Evolutionary conservation across 2,797 vertebrate species (phyloP).

Genomic region (Cirrhinus molitorella): DNA sequence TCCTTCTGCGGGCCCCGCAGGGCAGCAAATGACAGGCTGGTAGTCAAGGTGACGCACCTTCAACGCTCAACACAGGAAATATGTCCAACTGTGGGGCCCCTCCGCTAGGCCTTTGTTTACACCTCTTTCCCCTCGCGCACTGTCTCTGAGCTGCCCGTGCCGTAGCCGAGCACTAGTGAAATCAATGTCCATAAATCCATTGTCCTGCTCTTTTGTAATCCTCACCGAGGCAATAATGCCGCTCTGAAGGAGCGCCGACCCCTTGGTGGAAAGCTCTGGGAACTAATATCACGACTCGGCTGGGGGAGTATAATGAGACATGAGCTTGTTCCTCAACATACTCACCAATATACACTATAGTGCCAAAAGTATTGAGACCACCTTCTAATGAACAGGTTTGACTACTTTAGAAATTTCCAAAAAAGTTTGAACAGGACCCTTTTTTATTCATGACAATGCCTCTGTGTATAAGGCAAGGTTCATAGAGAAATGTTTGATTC

Average conservation of each 20-base stretch:
- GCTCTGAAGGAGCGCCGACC: conserved; percentile 45
- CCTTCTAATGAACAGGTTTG: no score
- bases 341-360: not conserved
- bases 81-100: conserved; percentile 52
- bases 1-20: conserved; percentile 29
- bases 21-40: conserved; percentile 55
- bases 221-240: conserved; percentile 56
- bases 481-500: no score
- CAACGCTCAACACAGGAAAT: conserved; percentile 50
- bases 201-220: conserved; percentile 62
- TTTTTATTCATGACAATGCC: no score
- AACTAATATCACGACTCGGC: conserved; percentile 39
- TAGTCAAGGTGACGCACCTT: conserved; percentile 61
- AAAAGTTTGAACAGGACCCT: no score
- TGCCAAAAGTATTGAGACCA: no score
- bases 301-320: conserved; percentile 9
- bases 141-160: conserved; percentile 31
- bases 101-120: conserved; percentile 59
- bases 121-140: conserved; percentile 21
- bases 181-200: conserved; percentile 68
- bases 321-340: not conserved
- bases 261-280: conserved; percentile 39
- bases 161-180: conserved; percentile 47
- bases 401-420: no score
- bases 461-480: no score